Percentiles rank a stretch among this genome's conserved stretches.
phyloP scores from a whole-genome alignment of 1,140 invertebrate genomes.

The Anadara kagoshimensis region DNA sequence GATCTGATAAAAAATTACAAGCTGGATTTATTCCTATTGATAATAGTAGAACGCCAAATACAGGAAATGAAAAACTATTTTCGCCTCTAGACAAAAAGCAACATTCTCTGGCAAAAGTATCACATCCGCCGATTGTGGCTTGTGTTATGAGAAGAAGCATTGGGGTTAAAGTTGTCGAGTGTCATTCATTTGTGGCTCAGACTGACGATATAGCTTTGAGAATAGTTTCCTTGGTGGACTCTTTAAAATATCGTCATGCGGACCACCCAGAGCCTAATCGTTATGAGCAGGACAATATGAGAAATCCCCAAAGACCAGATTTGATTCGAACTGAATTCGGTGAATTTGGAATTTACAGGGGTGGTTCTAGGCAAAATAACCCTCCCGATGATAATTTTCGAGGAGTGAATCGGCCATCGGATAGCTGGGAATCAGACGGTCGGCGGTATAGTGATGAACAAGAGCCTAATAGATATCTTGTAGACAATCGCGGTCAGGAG shows the following conservation, averaged over 20 bases:
- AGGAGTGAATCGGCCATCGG: constrained; percentile 6
- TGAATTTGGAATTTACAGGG: constrained; percentile 50
- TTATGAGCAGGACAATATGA: constrained; percentile 5
- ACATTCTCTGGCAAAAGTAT: constrained; percentile 42
- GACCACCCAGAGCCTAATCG: constrained; percentile 12
- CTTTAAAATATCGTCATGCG: neutral
- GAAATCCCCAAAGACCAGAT: constrained; percentile 43
- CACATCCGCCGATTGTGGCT: constrained; percentile 55
- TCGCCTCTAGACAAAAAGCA: constrained; percentile 56
- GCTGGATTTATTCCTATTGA: constrained; percentile 56
- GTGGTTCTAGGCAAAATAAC: constrained; percentile 28
- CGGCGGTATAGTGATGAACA: constrained; percentile 7
- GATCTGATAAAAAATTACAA: constrained; percentile 49
- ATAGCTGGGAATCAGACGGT: constrained; percentile 9
- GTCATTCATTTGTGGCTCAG: constrained; percentile 59
- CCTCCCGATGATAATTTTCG: constrained; percentile 47
- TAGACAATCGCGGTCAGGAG: constrained; percentile 11
- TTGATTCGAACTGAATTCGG: constrained; percentile 53
- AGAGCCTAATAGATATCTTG: constrained; percentile 21
- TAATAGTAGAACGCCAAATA: constrained; percentile 34
- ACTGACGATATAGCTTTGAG: constrained; percentile 43
- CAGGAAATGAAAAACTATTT: constrained; percentile 49
- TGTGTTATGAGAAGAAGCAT: constrained; percentile 57
- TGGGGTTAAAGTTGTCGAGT: constrained; percentile 59
- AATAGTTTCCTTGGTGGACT: neutral